A percentile compares a stretch with the other conserved stretches of the same genome.
Conservation (phyloP, 2,113 vertebrate genomes). For the Ramphastos sulfuratus region DNA sequence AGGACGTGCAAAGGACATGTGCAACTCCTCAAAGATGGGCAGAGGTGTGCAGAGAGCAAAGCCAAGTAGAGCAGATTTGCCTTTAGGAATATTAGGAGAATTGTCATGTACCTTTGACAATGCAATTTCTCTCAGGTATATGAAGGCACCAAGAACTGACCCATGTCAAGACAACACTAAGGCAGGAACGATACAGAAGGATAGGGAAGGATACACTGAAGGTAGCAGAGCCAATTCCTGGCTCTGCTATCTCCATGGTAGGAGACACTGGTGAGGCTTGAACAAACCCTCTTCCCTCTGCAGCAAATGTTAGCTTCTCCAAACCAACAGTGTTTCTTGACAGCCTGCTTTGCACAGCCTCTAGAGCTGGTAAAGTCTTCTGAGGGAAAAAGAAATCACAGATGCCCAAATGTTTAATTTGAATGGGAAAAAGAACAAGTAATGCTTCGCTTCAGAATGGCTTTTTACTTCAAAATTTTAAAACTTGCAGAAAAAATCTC, state of each 20-base stretch:
- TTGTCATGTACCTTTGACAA: neutral
- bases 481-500: slow-evolving; percentile 4
- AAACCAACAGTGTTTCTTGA: neutral
- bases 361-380: neutral
- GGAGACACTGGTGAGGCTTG: neutral
- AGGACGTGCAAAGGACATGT: neutral
- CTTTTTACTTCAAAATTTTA: neutral
- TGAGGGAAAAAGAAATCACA: neutral
- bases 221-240: neutral
- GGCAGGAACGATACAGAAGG: neutral
- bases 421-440: neutral
- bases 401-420: neutral
- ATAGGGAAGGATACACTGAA: neutral
- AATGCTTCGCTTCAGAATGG: neutral
- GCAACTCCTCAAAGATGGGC: neutral
- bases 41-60: neutral
- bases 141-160: neutral
- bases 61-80: neutral
- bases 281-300: neutral
- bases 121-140: neutral
- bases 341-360: neutral
- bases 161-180: neutral
- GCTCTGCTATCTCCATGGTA: neutral
- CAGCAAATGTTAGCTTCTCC: neutral
- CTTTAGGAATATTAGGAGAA: neutral